These are phyloP conservation scores for Camptogramma bilineatum DNA, from an alignment of 2,888 invertebrate genomes.

Conservation along the genomic window DNA sequence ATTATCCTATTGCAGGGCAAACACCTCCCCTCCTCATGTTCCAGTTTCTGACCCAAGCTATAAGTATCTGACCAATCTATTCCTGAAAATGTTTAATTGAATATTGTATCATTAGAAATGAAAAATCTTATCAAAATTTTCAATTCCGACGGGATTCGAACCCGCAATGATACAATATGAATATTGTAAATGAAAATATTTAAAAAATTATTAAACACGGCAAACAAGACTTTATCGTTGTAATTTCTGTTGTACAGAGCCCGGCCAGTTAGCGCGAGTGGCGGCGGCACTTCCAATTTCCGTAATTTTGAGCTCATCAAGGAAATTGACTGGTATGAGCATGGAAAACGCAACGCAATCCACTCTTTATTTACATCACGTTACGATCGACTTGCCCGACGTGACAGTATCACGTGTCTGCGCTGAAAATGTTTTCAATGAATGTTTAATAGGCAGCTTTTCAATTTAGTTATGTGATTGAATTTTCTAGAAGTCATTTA, in stretches of 20 bases:
- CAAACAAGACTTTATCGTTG: neutral
- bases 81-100: too few relatives aligned
- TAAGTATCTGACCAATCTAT: too few relatives aligned
- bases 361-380: conserved; percentile 67
- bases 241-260: conserved; percentile 34
- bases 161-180: too few relatives aligned
- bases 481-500: conserved; percentile 21
- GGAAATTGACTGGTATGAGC: conserved; percentile 72
- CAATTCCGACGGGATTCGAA: too few relatives aligned
- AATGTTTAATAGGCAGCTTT: conserved; percentile 50
- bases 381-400: conserved; percentile 55
- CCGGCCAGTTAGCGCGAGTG: conserved; percentile 28
- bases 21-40: too few relatives aligned
- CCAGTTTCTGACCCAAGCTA: too few relatives aligned
- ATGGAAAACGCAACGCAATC: conserved; percentile 64
- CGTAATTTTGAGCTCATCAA: conserved; percentile 82
- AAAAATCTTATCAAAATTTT: too few relatives aligned
- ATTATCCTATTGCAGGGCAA: too few relatives aligned
- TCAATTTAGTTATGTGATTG: conserved; percentile 32
- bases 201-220: too few relatives aligned
- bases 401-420: conserved; percentile 53
- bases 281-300: conserved; percentile 72
- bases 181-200: too few relatives aligned
- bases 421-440: conserved; percentile 49
- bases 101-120: too few relatives aligned